Conservation (phyloP, 2,797 vertebrate genomes). For the Botia kubotai region DNA sequence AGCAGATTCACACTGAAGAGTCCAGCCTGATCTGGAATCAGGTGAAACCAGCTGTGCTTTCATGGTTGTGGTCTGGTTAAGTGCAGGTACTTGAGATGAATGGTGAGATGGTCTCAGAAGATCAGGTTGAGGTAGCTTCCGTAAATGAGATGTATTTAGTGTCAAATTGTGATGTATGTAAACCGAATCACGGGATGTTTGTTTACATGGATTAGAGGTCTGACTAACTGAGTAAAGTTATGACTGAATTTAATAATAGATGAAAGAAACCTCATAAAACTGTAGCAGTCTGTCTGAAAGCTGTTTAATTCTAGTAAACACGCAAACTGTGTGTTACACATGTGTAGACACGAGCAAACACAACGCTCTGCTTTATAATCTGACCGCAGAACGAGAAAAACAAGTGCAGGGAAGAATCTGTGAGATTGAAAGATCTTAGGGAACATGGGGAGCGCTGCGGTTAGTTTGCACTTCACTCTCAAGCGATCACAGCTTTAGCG, state of each 20-base stretch:
- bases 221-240: neutral
- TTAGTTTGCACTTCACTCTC: neutral
- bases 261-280: neutral
- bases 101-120: no score
- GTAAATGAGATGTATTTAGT: neutral
- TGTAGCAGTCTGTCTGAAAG: neutral
- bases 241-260: conserved; percentile 1
- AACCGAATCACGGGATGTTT: neutral
- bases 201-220: neutral
- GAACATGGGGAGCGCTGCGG: neutral
- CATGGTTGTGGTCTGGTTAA: no score
- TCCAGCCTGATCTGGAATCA: neutral
- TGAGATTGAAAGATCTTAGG: neutral
- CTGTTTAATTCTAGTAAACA: conserved; percentile 21
- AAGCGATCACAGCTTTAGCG: neutral
- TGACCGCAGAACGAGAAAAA: conserved; percentile 1
- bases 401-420: neutral
- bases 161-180: neutral
- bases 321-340: conserved; percentile 1
- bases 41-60: neutral
- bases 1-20: neutral
- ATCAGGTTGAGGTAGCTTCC: neutral
- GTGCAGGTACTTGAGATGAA: no score
- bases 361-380: neutral
- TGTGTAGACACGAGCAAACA: neutral